These are phyloP conservation scores for Acanthopagrus latus DNA, from an alignment of 2,797 vertebrate species.

Conservation along the genomic window DNA sequence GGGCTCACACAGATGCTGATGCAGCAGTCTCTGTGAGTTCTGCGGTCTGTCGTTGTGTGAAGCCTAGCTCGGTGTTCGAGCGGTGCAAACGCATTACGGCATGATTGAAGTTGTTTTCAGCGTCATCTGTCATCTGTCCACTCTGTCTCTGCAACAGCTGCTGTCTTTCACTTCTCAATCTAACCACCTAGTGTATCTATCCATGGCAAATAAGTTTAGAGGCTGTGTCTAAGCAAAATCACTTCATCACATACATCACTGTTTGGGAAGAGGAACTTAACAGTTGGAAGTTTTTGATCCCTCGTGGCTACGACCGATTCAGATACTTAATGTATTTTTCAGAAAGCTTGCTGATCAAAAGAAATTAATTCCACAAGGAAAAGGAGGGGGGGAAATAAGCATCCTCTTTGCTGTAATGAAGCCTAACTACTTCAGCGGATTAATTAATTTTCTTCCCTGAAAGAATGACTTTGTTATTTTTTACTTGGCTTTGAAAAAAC, in stretches of 20 bases:
- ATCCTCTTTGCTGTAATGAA: conserved; percentile 55
- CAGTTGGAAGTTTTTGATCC: conserved; percentile 16
- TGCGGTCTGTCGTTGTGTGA: neutral
- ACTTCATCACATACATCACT: conserved; percentile 15
- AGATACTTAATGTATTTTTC: conserved; percentile 53
- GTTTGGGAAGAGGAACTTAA: conserved; percentile 15
- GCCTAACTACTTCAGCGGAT: conserved; percentile 48
- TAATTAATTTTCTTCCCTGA: conserved; percentile 56
- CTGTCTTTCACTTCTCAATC: conserved; percentile 34
- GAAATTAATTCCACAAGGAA: conserved; percentile 54
- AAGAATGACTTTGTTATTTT: conserved; percentile 41
- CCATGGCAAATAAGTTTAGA: conserved; percentile 14
- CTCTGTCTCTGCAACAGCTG: conserved; percentile 36
- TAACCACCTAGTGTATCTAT: conserved; percentile 29
- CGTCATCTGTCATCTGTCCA: conserved; percentile 40
- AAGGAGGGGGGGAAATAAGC: conserved; percentile 30
- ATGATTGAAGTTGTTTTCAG: conserved; percentile 22
- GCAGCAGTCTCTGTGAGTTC: neutral
- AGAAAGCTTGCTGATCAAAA: conserved; percentile 65
- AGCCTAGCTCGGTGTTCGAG: neutral
- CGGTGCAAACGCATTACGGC: conserved; percentile 15
- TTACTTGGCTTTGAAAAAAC: conserved; percentile 23
- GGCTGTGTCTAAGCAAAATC: conserved; percentile 23
- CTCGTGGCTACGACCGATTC: conserved; percentile 34
- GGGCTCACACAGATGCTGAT: neutral